A percentile compares a stretch with the other conserved stretches of the same genome.
These are phyloP conservation scores for Halocynthia roretzi DNA, from an alignment of 23 tunicate genomes.

Conservation along the genomic window DNA sequence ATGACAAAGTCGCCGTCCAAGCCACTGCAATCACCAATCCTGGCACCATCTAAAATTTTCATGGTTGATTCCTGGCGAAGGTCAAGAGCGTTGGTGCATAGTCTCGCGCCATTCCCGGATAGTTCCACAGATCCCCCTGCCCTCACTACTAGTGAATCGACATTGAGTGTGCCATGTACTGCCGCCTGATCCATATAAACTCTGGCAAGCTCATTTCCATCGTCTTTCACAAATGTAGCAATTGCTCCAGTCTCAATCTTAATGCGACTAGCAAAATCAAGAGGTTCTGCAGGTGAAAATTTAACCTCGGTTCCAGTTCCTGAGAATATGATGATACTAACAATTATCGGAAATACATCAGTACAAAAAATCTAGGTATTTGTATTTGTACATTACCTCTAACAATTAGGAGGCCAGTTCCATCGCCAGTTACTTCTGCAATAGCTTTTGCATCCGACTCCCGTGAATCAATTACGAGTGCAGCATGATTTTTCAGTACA, in stretches of 20 bases:
- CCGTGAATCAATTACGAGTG: background rate
- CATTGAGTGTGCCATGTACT: slow-evolving; percentile 1
- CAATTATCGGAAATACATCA: too few species aligned
- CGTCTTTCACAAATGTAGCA: too few species aligned
- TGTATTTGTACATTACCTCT: slow-evolving; percentile 4
- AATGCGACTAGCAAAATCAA: too few species aligned
- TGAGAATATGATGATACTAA: too few species aligned
- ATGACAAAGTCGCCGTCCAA: background rate
- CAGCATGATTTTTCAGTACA: slow-evolving; percentile 7
- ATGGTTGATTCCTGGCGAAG: background rate
- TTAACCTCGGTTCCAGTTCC: too few species aligned
- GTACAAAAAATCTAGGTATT: too few species aligned
- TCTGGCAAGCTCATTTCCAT: too few species aligned
- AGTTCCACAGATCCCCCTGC: slow-evolving; percentile 6
- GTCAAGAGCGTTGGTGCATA: slow-evolving; percentile 10
- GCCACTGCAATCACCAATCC: slow-evolving; percentile 8
- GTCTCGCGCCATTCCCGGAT: background rate
- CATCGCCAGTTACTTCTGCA: slow-evolving; percentile 10
- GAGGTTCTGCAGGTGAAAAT: too few species aligned
- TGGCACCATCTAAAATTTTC: slow-evolving; percentile 3
- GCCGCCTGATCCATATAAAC: background rate
- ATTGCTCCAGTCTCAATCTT: too few species aligned
- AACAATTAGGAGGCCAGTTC: slow-evolving; percentile 18
- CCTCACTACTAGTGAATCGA: slow-evolving; percentile 6
- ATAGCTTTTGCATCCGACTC: slow-evolving; percentile 1